phyloP scores from a whole-genome alignment of 1,140 invertebrate species.

The Halictus rubicundus region DNA sequence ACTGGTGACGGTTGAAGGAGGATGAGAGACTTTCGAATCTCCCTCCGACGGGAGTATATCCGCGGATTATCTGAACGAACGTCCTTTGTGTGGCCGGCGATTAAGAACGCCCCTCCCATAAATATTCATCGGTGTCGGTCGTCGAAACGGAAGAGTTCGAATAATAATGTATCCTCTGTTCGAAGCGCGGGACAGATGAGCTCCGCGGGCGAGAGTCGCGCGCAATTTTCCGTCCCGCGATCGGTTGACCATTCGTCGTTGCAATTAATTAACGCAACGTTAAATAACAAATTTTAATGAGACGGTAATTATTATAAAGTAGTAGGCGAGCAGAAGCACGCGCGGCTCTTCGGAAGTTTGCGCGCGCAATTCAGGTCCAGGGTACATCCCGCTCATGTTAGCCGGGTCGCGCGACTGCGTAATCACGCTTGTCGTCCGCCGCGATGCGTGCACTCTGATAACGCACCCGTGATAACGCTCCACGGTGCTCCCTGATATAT shows the following conservation, averaged over 20 bases:
- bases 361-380: slow-evolving; percentile 48
- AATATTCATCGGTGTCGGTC: slow-evolving; percentile 4
- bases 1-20: too few relatives aligned
- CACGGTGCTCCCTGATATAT: slow-evolving; percentile 23
- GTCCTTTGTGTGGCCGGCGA: background rate
- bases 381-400: slow-evolving; percentile 67
- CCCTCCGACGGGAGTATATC: background rate
- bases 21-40: too few relatives aligned
- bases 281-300: slow-evolving; percentile 80
- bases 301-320: slow-evolving; percentile 80
- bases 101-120: background rate
- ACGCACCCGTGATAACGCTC: slow-evolving; percentile 56
- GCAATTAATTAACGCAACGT: slow-evolving; percentile 78
- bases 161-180: background rate
- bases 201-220: background rate
- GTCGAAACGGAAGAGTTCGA: background rate
- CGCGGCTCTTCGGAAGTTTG: slow-evolving; percentile 54
- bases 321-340: slow-evolving; percentile 74
- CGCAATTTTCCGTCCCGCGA: slow-evolving; percentile 50
- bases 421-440: slow-evolving; percentile 68
- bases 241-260: slow-evolving; percentile 49
- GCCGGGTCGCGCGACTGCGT: slow-evolving; percentile 75
- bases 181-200: slow-evolving; percentile 14
- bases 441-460: slow-evolving; percentile 63
- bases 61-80: background rate